A percentile compares a stretch with the other conserved stretches of the same genome.
Conservation (phyloP, 1,140 invertebrate species). For the Heterodera carotae region DNA sequence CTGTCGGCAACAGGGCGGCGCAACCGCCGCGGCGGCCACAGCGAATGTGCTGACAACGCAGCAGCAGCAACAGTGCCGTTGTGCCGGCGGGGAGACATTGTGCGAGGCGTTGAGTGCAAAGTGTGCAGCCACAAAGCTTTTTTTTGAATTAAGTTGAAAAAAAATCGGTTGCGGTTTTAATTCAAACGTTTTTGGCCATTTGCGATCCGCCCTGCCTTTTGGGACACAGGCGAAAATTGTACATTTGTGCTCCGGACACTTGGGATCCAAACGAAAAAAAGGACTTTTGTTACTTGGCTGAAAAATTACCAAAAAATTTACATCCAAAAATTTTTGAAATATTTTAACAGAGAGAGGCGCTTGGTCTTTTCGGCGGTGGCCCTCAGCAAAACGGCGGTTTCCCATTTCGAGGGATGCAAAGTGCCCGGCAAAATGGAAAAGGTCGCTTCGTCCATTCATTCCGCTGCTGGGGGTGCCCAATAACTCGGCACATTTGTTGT, state of each 20-base stretch:
- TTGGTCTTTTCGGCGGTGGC: slow-evolving; percentile 38
- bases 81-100: background rate
- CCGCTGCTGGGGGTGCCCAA: background rate
- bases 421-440: slow-evolving; percentile 22
- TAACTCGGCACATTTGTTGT: no score
- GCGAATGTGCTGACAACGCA: background rate
- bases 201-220: no score
- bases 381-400: slow-evolving; percentile 35
- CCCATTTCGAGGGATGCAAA: slow-evolving; percentile 19
- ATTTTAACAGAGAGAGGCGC: slow-evolving; percentile 36
- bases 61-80: background rate
- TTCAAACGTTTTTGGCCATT: no score
- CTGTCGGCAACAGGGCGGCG: background rate
- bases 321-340: no score
- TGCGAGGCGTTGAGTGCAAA: slow-evolving; percentile 28
- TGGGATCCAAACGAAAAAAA: no score
- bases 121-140: slow-evolving; percentile 10
- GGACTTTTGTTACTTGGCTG: no score
- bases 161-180: no score
- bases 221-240: no score
- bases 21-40: no score
- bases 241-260: no score
- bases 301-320: no score
- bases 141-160: slow-evolving; percentile 10
- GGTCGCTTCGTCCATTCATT: background rate